phyloP scores from a whole-genome alignment of 2,888 invertebrate species.

The Periphyllus acericola region DNA sequence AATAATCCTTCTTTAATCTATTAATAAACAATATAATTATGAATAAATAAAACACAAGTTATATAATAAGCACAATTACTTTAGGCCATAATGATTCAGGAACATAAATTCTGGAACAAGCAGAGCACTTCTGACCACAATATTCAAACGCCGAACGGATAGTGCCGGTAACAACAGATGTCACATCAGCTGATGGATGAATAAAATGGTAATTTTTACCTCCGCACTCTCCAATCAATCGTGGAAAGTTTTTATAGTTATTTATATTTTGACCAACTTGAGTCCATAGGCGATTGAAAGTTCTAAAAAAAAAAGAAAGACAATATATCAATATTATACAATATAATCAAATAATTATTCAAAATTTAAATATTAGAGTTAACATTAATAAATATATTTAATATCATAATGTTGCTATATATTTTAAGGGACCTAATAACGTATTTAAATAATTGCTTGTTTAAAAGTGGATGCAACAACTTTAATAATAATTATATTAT shows the following conservation, averaged over 20 bases:
- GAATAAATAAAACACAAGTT: not conserved
- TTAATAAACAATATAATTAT: constrained; percentile 64
- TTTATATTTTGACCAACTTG: constrained; percentile 90
- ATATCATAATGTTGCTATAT: too few relatives aligned
- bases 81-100: constrained; percentile 87
- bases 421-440: too few relatives aligned
- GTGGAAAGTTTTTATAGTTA: constrained; percentile 88
- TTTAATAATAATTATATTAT: too few relatives aligned
- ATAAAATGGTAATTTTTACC: constrained; percentile 99
- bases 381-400: too few relatives aligned
- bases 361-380: too few relatives aligned
- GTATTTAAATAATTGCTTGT: too few relatives aligned
- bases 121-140: constrained; percentile 98
- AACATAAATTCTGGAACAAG: constrained; percentile 96
- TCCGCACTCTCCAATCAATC: constrained; percentile 95
- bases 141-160: constrained; percentile 95
- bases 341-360: too few relatives aligned
- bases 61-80: constrained; percentile 67
- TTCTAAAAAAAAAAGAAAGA: constrained; percentile 70
- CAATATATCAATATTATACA: too few relatives aligned
- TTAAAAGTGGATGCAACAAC: too few relatives aligned
- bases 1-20: constrained; percentile 79
- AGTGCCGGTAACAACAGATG: constrained; percentile 83
- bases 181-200: constrained; percentile 88
- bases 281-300: constrained; percentile 92